Evolutionary conservation across 2,888 invertebrate genomes (phyloP).

Genomic region (Tenthredo livida): DNA sequence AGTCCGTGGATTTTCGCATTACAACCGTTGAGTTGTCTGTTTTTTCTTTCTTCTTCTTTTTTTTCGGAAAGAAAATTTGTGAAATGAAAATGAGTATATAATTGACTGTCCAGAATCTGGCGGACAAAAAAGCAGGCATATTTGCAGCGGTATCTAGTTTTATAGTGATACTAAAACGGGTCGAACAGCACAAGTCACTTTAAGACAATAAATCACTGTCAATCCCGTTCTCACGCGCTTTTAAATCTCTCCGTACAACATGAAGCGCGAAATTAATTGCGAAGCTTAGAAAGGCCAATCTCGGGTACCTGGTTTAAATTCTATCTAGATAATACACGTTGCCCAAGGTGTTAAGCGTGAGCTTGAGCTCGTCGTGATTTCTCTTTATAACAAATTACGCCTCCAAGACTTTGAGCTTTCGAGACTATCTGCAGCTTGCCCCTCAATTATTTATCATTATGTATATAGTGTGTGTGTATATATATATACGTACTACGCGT

Average conservation of each 20-base stretch:
- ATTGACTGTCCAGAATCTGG: not conserved
- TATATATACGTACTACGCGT: not conserved
- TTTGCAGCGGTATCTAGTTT: not conserved
- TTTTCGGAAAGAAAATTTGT: not conserved
- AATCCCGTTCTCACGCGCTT: slow-evolving; percentile 13
- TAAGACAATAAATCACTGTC: slow-evolving; percentile 33
- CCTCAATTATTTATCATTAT: slow-evolving; percentile 51
- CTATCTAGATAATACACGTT: slow-evolving; percentile 48
- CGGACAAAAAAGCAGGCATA: not conserved
- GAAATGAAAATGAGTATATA: not conserved
- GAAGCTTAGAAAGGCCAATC: slow-evolving; percentile 45
- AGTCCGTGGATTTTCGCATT: slow-evolving; percentile 1
- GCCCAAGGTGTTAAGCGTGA: slow-evolving; percentile 44
- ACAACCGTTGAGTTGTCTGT: not conserved
- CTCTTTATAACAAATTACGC: slow-evolving; percentile 45
- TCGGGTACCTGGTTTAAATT: slow-evolving; percentile 43
- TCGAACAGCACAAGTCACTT: slow-evolving; percentile 25
- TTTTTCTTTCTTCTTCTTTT: not conserved
- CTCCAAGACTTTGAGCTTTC: slow-evolving; percentile 29
- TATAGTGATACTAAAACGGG: slow-evolving; percentile 1
- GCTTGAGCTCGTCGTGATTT: slow-evolving; percentile 44
- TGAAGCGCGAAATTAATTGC: slow-evolving; percentile 46
- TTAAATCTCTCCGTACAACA: slow-evolving; percentile 26
- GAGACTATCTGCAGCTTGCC: slow-evolving; percentile 32
- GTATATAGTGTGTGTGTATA: not conserved